Percentiles rank a stretch among this genome's conserved stretches.
These are phyloP conservation scores for Gephyroberyx darwinii DNA, from an alignment of 2,797 vertebrate genomes.

Conservation along the genomic window DNA sequence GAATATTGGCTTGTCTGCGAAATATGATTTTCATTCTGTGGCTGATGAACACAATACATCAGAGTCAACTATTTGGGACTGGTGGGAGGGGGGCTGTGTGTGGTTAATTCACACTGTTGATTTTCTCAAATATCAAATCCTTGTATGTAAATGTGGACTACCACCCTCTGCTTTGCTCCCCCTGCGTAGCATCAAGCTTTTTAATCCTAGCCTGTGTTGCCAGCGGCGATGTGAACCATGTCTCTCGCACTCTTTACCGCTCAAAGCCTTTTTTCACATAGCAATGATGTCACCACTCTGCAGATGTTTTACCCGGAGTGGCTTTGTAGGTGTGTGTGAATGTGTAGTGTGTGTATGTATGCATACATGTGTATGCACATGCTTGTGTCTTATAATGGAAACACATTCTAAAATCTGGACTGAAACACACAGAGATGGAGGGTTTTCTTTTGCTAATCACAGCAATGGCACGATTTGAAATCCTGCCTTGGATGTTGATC, in stretches of 20 bases:
- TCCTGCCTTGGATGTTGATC: not conserved
- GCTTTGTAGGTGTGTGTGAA: constrained; percentile 11
- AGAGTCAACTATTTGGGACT: constrained; percentile 15
- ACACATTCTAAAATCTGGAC: constrained; percentile 5
- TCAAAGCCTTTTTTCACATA: constrained; percentile 8
- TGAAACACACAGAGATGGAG: constrained; percentile 2
- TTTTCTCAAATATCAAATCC: constrained; percentile 33
- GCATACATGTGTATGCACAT: not conserved
- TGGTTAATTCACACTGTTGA: constrained; percentile 12
- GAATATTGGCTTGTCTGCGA: constrained; percentile 19
- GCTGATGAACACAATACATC: constrained; percentile 25
- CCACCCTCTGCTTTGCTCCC: constrained; percentile 7
- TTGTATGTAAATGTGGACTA: constrained; percentile 22
- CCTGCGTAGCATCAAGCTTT: constrained; percentile 9
- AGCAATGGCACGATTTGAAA: not conserved
- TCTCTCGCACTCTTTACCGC: constrained; percentile 27
- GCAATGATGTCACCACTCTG: constrained; percentile 44
- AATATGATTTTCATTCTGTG: constrained; percentile 23
- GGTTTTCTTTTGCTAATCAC: constrained; percentile 7
- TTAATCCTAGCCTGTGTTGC: constrained; percentile 31
- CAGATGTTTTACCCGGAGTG: constrained; percentile 27
- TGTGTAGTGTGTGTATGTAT: not conserved
- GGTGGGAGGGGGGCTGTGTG: too few relatives aligned
- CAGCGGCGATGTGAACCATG: constrained; percentile 18
- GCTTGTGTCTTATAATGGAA: not conserved